Percentiles rank a stretch among this genome's conserved stretches.
Evolutionary conservation across 2,797 vertebrate genomes (phyloP).

Genomic region (Chelon labrosus): DNA sequence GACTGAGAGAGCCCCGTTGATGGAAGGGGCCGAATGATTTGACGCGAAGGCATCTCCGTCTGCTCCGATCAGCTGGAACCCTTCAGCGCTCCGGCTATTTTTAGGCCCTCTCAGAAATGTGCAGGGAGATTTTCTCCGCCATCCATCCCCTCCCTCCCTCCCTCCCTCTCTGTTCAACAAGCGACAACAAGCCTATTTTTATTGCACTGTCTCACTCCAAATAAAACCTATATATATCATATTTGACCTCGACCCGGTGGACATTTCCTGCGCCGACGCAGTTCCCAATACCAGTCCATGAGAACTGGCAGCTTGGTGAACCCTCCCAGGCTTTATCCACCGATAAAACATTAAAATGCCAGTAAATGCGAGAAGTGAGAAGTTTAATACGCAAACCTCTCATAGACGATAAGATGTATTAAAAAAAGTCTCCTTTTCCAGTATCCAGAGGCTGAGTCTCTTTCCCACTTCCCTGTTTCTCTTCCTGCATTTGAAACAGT

Average conservation of each 20-base stretch:
- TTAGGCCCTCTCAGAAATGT: constrained; percentile 20
- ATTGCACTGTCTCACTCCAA: constrained; percentile 5
- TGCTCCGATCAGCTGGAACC: constrained; percentile 33
- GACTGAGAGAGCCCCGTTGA: constrained; percentile 66
- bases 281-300: too few relatives aligned
- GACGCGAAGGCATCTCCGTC: constrained; percentile 61
- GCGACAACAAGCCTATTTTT: constrained; percentile 17
- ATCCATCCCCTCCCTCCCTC: background rate
- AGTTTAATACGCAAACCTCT: too few relatives aligned
- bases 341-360: too few relatives aligned
- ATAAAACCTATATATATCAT: constrained; percentile 22
- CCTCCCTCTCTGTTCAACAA: background rate
- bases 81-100: constrained; percentile 29
- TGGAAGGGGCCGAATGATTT: constrained; percentile 69
- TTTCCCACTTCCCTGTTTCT: constrained; percentile 12
- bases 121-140: constrained; percentile 2
- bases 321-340: too few relatives aligned
- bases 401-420: background rate
- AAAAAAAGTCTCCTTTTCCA: too few relatives aligned
- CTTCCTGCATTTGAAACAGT: constrained; percentile 23
- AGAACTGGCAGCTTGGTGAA: too few relatives aligned
- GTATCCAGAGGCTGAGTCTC: too few relatives aligned
- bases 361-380: too few relatives aligned
- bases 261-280: too few relatives aligned
- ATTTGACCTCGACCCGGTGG: constrained; percentile 27